A percentile compares a stretch with the other conserved stretches of the same genome.
Conservation (phyloP, 2,113 vertebrate species). For the Forbesichthys papilliferus region DNA sequence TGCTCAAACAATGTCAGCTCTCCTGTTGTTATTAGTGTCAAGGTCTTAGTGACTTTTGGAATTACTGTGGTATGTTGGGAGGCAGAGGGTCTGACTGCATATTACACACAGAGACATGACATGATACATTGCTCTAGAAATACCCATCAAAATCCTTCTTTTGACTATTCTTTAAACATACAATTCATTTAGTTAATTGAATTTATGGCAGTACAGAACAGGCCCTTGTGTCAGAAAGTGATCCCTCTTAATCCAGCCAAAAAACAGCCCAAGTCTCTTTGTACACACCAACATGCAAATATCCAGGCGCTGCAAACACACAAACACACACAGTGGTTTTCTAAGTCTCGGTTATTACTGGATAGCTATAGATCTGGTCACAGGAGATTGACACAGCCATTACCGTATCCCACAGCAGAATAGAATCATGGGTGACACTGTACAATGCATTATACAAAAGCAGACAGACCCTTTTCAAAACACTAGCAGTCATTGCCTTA, state of each 20-base stretch:
- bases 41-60: neutral
- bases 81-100: neutral
- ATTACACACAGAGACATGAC: neutral
- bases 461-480: constrained; percentile 28
- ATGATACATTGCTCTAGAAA: constrained; percentile 6
- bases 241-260: neutral
- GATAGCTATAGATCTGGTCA: constrained; percentile 14
- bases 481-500: constrained; percentile 14
- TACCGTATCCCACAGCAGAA: neutral
- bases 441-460: constrained; percentile 35
- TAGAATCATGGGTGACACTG: neutral
- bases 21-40: constrained; percentile 1
- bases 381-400: constrained; percentile 41
- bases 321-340: constrained; percentile 45
- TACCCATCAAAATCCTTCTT: no score
- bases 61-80: constrained; percentile 2
- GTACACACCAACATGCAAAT: neutral
- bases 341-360: constrained; percentile 15
- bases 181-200: no score
- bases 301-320: constrained; percentile 26
- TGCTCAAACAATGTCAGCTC: constrained; percentile 14
- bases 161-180: no score
- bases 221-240: neutral
- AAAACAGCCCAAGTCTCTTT: constrained; percentile 14
- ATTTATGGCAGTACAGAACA: neutral